Conservation (phyloP, 2,113 vertebrate species). For the Eulacestoma nigropectus region DNA sequence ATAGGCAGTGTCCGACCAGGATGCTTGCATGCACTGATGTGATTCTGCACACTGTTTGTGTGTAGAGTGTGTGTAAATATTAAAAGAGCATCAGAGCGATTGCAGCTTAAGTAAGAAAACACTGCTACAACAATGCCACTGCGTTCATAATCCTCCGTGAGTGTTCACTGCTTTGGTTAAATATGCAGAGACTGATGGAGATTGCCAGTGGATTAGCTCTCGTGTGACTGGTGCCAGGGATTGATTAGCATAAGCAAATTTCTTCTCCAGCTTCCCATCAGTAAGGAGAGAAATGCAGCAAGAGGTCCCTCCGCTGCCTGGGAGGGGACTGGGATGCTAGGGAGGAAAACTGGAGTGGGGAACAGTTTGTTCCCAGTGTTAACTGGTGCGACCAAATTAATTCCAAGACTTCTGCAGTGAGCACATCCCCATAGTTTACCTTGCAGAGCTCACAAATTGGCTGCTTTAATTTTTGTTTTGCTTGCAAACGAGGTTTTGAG, state of each 20-base stretch:
- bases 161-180: conserved; percentile 31
- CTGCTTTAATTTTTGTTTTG: background rate
- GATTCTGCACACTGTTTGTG: background rate
- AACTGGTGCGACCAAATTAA: background rate
- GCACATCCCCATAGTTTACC: background rate
- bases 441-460: background rate
- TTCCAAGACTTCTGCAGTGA: background rate
- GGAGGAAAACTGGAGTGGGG: background rate
- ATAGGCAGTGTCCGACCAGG: background rate
- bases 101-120: conserved; percentile 7
- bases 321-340: background rate
- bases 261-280: background rate
- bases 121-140: conserved; percentile 28
- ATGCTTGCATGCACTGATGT: background rate
- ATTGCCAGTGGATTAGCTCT: conserved; percentile 56
- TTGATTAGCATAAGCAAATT: conserved; percentile 63
- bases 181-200: conserved; percentile 53
- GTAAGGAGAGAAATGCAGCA: background rate
- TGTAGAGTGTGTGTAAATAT: background rate
- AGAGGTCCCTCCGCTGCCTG: background rate
- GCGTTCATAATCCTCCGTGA: conserved; percentile 33
- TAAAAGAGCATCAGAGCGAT: background rate
- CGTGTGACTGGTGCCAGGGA: background rate
- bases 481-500: background rate
- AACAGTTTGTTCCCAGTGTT: background rate